These are phyloP conservation scores for Menidia menidia DNA, from an alignment of 2,797 vertebrate species.

Conservation along the genomic window DNA sequence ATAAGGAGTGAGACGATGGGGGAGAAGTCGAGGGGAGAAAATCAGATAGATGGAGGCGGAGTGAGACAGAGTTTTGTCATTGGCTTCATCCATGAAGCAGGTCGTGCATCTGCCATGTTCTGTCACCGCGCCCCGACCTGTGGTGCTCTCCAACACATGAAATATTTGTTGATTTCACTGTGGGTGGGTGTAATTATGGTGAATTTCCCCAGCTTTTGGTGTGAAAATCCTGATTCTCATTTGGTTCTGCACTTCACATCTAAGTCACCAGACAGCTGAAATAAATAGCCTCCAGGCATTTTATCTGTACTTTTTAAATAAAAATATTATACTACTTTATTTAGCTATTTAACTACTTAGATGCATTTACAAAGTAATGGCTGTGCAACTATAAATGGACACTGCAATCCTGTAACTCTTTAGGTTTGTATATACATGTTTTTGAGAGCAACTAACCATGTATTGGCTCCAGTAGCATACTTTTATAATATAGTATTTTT, in stretches of 20 bases:
- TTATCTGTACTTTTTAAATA: too few species aligned
- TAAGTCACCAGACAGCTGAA: background rate
- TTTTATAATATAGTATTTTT: background rate
- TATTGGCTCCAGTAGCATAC: background rate
- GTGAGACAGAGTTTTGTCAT: constrained; percentile 67
- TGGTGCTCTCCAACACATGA: constrained; percentile 53
- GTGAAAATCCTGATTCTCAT: constrained; percentile 23
- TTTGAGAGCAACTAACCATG: background rate
- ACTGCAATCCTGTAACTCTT: too few species aligned
- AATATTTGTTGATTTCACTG: constrained; percentile 45
- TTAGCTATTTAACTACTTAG: background rate
- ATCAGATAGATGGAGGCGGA: constrained; percentile 58
- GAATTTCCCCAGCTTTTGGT: background rate
- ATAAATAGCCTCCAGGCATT: background rate
- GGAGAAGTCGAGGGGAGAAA: constrained; percentile 15
- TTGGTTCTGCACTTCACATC: background rate
- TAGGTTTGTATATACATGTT: background rate
- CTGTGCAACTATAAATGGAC: too few species aligned
- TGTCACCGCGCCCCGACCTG: constrained; percentile 61
- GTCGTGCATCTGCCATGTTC: constrained; percentile 76
- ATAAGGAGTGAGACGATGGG: constrained; percentile 28
- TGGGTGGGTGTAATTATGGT: constrained; percentile 11
- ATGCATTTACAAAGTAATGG: too few species aligned
- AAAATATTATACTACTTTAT: constrained; percentile 5
- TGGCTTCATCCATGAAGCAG: constrained; percentile 69